These are phyloP conservation scores for Cariama cristata DNA, from an alignment of 2,113 vertebrate species.

Conservation along the genomic window DNA sequence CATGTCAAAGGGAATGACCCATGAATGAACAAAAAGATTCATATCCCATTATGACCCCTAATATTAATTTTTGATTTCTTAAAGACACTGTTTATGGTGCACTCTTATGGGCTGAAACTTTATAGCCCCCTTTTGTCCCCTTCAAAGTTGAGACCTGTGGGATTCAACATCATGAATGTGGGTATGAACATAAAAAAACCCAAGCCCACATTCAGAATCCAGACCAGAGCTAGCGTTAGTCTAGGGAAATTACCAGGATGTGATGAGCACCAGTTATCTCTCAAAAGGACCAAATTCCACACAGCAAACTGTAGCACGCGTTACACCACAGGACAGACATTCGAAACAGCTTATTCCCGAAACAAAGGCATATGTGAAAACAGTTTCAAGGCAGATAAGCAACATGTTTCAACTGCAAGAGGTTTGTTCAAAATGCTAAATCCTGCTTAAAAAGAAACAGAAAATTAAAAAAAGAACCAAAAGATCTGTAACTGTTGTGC, in stretches of 20 bases:
- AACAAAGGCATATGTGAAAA: conserved; percentile 64
- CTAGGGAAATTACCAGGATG: not conserved
- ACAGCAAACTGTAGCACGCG: conserved; percentile 24
- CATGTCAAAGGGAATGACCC: not conserved
- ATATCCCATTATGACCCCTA: not conserved
- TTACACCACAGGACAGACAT: conserved; percentile 49
- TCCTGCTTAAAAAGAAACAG: not conserved
- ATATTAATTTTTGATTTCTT: not conserved
- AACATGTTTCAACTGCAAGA: conserved; percentile 25
- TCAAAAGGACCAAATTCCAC: conserved; percentile 11
- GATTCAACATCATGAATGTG: not conserved
- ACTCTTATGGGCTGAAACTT: not conserved
- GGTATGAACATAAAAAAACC: not conserved
- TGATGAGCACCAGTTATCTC: conserved; percentile 32
- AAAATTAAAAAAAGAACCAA: not conserved
- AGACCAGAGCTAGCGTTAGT: not conserved
- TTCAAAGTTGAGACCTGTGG: not conserved
- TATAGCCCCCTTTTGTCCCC: not conserved
- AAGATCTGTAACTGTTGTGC: not conserved
- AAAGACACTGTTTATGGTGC: conserved; percentile 34
- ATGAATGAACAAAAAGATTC: not conserved
- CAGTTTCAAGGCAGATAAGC: conserved; percentile 69
- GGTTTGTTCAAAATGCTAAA: conserved; percentile 20
- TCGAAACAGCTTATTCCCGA: not conserved
- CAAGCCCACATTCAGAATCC: not conserved